These are phyloP conservation scores for Chaetops frenatus DNA, from an alignment of 2,113 vertebrate species.

Conservation along the genomic window DNA sequence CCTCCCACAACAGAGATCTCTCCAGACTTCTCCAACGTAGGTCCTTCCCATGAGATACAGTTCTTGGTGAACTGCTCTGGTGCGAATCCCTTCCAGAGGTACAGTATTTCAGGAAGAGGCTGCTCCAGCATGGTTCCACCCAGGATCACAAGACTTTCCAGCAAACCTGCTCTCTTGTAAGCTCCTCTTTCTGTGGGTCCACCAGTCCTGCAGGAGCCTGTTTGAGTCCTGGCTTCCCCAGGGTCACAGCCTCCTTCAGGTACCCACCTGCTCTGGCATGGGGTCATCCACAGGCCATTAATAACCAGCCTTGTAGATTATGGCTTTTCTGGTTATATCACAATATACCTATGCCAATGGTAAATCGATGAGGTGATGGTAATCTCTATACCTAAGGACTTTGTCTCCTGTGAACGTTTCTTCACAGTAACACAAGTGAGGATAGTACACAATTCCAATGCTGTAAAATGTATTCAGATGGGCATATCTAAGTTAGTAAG, in stretches of 20 bases:
- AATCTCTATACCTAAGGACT: not conserved
- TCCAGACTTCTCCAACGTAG: not conserved
- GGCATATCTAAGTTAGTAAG: not conserved
- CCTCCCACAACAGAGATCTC: not conserved
- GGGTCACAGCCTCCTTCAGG: not conserved
- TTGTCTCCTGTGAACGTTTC: not conserved
- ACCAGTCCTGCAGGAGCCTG: not conserved
- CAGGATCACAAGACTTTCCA: not conserved
- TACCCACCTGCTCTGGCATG: not conserved
- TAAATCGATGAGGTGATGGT: not conserved
- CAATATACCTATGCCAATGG: not conserved
- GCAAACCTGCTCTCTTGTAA: not conserved
- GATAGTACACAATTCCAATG: not conserved
- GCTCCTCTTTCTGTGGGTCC: fast-evolving
- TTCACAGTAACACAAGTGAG: not conserved
- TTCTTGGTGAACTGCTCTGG: not conserved
- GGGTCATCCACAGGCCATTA: not conserved
- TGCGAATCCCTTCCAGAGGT: not conserved
- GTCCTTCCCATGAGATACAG: not conserved
- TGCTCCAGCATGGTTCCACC: not conserved
- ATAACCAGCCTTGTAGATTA: not conserved
- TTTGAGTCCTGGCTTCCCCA: too few species aligned
- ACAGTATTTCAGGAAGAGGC: not conserved
- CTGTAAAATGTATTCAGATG: not conserved
- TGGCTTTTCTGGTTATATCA: not conserved